Percentiles rank a stretch among this genome's conserved stretches.
phyloP scores from a whole-genome alignment of 2,888 invertebrate genomes.

The Ametastegia equiseti region DNA sequence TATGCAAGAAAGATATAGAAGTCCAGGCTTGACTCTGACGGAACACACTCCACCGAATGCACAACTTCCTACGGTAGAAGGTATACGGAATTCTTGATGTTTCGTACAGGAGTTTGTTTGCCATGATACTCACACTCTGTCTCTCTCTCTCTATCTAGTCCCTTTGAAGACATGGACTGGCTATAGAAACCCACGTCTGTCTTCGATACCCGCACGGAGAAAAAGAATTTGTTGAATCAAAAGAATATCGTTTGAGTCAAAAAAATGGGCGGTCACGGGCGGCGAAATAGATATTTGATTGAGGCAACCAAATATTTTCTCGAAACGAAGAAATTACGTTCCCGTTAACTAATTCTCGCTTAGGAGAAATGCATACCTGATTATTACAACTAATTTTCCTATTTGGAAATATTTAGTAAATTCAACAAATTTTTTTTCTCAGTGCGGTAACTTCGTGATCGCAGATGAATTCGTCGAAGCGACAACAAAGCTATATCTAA shows the following conservation, averaged over 20 bases:
- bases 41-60: neutral
- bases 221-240: too few species aligned
- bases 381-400: too few species aligned
- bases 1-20: neutral
- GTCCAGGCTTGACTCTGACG: neutral
- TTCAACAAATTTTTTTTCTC: too few species aligned
- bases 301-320: too few species aligned
- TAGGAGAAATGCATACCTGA: too few species aligned
- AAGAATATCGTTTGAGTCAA: too few species aligned
- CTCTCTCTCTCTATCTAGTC: too few species aligned
- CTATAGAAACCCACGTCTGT: neutral
- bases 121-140: neutral
- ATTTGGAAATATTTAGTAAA: too few species aligned
- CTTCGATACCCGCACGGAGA: neutral
- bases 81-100: neutral
- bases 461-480: neutral
- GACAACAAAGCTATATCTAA: constrained; percentile 1
- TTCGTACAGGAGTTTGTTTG: neutral
- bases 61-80: neutral
- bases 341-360: too few species aligned
- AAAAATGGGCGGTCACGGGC: too few species aligned
- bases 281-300: too few species aligned
- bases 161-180: neutral
- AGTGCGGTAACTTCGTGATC: neutral
- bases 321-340: too few species aligned